A percentile compares a stretch with the other conserved stretches of the same genome.
Evolutionary conservation across 2,888 invertebrate species (phyloP).

Genomic region (Nephrotoma appendiculata): DNA sequence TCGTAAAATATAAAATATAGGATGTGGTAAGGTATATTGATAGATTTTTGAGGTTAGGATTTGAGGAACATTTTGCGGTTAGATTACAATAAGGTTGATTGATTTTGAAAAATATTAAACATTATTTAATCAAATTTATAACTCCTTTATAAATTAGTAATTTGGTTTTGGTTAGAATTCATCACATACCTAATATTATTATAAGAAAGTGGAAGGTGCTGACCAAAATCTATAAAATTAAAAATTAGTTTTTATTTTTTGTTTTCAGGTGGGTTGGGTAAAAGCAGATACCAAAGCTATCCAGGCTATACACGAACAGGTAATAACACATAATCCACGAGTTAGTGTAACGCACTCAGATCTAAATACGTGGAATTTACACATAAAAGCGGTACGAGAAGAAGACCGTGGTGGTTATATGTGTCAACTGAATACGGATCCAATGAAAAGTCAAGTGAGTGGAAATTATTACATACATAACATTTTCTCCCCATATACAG

Average conservation of each 20-base stretch:
- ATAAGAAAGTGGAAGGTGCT: no score
- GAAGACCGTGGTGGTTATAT: slow-evolving; percentile 84
- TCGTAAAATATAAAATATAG: not conserved
- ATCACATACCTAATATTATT: no score
- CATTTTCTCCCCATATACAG: not conserved
- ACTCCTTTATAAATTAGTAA: no score
- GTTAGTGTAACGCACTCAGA: slow-evolving; percentile 75
- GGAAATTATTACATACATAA: not conserved
- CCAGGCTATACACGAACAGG: slow-evolving; percentile 83
- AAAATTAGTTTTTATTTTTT: no score
- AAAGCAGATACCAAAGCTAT: slow-evolving; percentile 87
- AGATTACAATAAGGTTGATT: not conserved
- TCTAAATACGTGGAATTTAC: slow-evolving; percentile 78
- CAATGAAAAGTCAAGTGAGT: slow-evolving; percentile 83
- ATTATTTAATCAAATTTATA: not conserved
- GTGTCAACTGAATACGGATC: slow-evolving; percentile 91
- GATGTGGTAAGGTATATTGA: not conserved
- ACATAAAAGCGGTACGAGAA: slow-evolving; percentile 72
- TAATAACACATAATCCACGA: slow-evolving; percentile 81
- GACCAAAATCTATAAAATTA: no score
- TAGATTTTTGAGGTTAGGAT: not conserved
- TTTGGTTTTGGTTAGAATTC: no score
- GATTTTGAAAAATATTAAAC: not conserved
- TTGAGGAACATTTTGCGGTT: not conserved
- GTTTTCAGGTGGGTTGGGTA: slow-evolving; percentile 75